Percentiles rank a stretch among this genome's conserved stretches.
These are phyloP conservation scores for Corythaixoides concolor DNA, from an alignment of 2,113 vertebrate genomes.

Conservation along the genomic window DNA sequence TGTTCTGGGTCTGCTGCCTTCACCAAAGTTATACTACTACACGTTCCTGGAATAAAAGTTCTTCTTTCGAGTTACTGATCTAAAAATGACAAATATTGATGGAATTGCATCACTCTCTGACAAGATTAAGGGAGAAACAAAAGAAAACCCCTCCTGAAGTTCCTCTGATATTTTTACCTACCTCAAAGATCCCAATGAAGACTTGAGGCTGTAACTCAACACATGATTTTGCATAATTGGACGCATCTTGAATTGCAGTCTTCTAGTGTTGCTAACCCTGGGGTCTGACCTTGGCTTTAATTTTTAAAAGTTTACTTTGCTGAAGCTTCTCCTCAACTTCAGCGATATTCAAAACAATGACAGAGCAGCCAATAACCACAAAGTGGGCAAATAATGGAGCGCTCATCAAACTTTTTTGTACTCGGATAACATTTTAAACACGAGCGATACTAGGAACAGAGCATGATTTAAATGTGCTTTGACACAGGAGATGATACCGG, in stretches of 20 bases:
- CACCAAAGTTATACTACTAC: background rate
- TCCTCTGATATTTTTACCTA: background rate
- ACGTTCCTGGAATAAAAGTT: background rate
- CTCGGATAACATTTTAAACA: conserved; percentile 3
- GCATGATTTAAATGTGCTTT: conserved; percentile 42
- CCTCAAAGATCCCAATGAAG: background rate
- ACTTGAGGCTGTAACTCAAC: conserved; percentile 21
- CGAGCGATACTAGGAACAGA: background rate
- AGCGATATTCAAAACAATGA: background rate
- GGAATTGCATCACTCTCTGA: background rate
- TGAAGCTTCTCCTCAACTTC: background rate
- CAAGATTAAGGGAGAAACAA: background rate
- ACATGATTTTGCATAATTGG: conserved; percentile 32
- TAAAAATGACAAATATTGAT: background rate
- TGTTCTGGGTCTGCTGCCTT: background rate
- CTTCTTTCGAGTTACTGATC: background rate
- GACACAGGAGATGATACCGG: conserved; percentile 20
- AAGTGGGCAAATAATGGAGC: conserved; percentile 2
- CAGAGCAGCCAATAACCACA: background rate
- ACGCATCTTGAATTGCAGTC: conserved; percentile 15
- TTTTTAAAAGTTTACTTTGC: conserved; percentile 51
- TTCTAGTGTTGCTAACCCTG: background rate
- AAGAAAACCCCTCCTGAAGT: background rate
- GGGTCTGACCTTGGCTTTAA: conserved; percentile 34
- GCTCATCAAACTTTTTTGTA: background rate